phyloP scores from a whole-genome alignment of 2,113 vertebrate species.

The Etia nguti region DNA sequence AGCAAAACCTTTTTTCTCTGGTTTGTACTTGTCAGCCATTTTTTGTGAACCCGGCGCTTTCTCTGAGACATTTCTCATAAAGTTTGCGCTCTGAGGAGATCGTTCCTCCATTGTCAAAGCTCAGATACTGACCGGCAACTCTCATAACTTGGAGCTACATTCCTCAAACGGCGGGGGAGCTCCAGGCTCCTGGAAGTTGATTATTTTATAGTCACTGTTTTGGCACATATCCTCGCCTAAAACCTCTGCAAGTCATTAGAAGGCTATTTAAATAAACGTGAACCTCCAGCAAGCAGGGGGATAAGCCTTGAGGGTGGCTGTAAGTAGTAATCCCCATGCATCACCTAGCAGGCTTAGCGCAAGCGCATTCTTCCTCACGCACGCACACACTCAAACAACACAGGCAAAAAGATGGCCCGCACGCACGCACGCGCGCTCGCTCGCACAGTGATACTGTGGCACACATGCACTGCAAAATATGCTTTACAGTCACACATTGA shows the following conservation, averaged over 20 bases:
- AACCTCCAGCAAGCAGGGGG: constrained; percentile 57
- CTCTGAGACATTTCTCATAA: neutral
- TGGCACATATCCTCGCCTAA: constrained; percentile 43
- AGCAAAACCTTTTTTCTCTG: neutral
- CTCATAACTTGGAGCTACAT: constrained; percentile 13
- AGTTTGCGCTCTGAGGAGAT: neutral
- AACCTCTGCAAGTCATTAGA: constrained; percentile 69
- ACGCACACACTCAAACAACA: neutral
- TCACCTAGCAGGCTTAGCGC: constrained; percentile 64
- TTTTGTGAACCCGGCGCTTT: neutral
- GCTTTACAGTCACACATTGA: constrained; percentile 19
- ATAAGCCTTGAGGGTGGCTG: constrained; percentile 62
- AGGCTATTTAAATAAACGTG: constrained; percentile 65
- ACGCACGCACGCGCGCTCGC: neutral
- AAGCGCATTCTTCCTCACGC: constrained; percentile 33
- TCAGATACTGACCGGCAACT: constrained; percentile 37
- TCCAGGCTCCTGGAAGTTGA: constrained; percentile 54
- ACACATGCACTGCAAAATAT: neutral
- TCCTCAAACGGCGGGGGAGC: constrained; percentile 43
- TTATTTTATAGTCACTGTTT: constrained; percentile 67
- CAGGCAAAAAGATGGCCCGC: neutral
- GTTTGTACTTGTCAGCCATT: neutral
- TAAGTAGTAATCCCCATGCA: constrained; percentile 60
- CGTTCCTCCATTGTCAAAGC: neutral
- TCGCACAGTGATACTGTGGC: neutral